Evolutionary conservation across 2,113 vertebrate species (phyloP).

Genomic region (Nymphicus hollandicus): DNA sequence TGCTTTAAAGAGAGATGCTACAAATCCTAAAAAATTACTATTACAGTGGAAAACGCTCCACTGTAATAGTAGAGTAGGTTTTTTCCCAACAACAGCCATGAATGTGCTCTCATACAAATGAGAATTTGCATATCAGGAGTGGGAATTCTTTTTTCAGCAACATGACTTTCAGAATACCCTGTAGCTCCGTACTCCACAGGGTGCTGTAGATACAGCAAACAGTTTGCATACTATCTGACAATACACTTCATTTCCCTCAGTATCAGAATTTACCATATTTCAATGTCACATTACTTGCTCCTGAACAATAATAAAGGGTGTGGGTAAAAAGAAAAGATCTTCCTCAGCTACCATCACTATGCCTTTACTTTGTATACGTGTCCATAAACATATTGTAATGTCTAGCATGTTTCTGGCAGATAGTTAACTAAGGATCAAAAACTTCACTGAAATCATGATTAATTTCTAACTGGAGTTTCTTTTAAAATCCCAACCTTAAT

Average conservation of each 20-base stretch:
- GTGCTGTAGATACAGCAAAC: neutral
- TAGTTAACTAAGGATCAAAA: neutral
- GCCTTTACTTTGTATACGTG: neutral
- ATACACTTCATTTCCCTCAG: neutral
- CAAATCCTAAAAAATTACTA: neutral
- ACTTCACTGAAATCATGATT: neutral
- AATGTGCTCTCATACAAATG: neutral
- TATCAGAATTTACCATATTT: neutral
- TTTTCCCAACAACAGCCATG: neutral
- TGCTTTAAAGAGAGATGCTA: neutral
- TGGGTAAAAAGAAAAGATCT: neutral
- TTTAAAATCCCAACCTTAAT: constrained; percentile 22
- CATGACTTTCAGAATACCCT: neutral
- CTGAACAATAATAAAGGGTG: neutral
- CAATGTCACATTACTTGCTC: neutral
- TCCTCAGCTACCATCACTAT: neutral
- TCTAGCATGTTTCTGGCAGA: neutral
- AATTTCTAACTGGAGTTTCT: neutral
- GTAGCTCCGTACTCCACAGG: neutral
- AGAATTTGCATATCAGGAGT: neutral
- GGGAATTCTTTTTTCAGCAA: neutral
- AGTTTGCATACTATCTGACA: neutral
- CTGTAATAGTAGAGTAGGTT: neutral
- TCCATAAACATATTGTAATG: neutral
- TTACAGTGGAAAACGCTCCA: neutral